Evolutionary conservation across 2,113 vertebrate genomes (phyloP), one percentile per base, ranked within the genome.

Genomic region (Plestiodon gilberti): DNA sequence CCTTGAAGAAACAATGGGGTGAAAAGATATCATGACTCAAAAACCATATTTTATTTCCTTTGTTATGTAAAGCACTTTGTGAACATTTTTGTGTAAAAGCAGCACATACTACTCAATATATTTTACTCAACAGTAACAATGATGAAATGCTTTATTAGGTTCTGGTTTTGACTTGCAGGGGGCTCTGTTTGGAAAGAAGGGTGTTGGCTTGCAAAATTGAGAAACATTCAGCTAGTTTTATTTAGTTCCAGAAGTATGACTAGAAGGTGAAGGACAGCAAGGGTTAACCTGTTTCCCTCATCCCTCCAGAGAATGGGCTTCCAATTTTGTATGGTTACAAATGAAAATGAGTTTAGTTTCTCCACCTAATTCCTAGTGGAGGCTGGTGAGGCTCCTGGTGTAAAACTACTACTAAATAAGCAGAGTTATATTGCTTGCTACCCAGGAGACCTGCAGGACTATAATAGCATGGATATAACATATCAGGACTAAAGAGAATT

Each of bases 321-420:
- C 55, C 88, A 85, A 35, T 85, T 67, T 76, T 85, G 55, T 70
- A 55, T 78, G 80, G 73, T 76, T 85, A 28, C n/a, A 17, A 38
- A 81, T 78, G 64, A 85, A 78, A 85, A 70, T 85, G 73, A 81
- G 55, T 78, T 82, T 81, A 81, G 62, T 77, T 71, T 82, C 78
- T 48, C 79, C 38, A 33, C 64, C 55, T 69, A 69, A 5, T 84
- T 82, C 81, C 81, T 81, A 81, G 74, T 76, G 71, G 82, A 81
- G 77, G 48, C 52, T 48, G 35, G 61, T 59, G 78, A 75, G 78
- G 40, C 70, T 85, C 82, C 70, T 35, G 61, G 61, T 38, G 61
- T 88, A 88, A 84, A 88, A 69, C 83, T 74, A 81, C 48, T 28
- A 67, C 78, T 76, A 48, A 88, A 81, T 30, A 67, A 84, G 61